Percentiles rank a stretch among this genome's conserved stretches.
Evolutionary conservation across 2,797 vertebrate species (phyloP).

Genomic region (Sebastes iracundus): DNA sequence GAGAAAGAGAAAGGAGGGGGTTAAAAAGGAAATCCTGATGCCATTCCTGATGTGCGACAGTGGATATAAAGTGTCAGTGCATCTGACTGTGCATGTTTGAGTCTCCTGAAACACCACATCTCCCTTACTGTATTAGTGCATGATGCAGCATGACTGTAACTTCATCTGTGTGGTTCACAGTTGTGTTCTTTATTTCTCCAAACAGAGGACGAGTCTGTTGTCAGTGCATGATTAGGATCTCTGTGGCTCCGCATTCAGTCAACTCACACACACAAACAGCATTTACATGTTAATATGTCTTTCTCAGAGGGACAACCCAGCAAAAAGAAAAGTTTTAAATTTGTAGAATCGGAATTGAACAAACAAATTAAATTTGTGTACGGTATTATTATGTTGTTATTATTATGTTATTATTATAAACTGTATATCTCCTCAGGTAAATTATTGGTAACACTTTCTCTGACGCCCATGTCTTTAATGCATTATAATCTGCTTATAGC

Average conservation of each 20-base stretch:
- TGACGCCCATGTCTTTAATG: too few relatives aligned
- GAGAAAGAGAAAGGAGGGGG: not conserved
- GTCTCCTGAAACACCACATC: not conserved
- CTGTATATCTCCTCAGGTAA: too few relatives aligned
- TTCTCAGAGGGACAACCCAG: too few relatives aligned
- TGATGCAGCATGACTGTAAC: slow-evolving; percentile 39
- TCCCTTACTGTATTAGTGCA: slow-evolving; percentile 24
- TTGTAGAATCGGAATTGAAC: too few relatives aligned
- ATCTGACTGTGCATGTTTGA: slow-evolving; percentile 20
- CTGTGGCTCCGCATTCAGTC: slow-evolving; percentile 52
- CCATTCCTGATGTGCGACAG: not conserved
- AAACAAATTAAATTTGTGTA: too few relatives aligned
- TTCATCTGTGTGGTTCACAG: not conserved
- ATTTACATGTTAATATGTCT: not conserved
- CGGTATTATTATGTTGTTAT: too few relatives aligned
- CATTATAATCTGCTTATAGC: too few relatives aligned
- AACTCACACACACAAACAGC: not conserved
- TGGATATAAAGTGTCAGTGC: not conserved
- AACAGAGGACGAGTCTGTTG: slow-evolving; percentile 5
- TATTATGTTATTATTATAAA: too few relatives aligned
- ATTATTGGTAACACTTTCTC: too few relatives aligned
- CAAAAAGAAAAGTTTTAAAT: too few relatives aligned
- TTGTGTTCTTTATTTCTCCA: not conserved
- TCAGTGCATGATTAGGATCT: slow-evolving; percentile 27
- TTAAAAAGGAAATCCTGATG: not conserved